Conservation (phyloP, 2,888 invertebrate species). For the Xanthorhoe spadicearia region DNA sequence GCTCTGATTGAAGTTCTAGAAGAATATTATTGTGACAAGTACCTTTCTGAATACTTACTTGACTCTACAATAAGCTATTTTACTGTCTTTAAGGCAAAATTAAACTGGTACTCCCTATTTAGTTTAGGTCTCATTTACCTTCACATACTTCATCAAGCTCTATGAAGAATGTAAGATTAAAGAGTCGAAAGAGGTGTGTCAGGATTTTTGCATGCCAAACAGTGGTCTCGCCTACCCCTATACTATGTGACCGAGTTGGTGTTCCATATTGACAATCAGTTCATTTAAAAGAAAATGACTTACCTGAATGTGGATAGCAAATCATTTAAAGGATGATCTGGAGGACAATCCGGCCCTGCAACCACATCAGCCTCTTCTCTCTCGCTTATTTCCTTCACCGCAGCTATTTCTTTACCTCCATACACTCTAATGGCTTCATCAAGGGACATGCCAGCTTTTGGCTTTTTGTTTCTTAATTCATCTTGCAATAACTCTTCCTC, state of each 20-base stretch:
- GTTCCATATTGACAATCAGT: too few relatives aligned
- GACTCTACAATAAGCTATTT: too few relatives aligned
- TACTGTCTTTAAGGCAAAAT: too few relatives aligned
- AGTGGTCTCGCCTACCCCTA: too few relatives aligned
- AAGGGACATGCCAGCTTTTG: slow-evolving; percentile 64
- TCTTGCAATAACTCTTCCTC: slow-evolving; percentile 39
- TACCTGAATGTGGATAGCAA: slow-evolving; percentile 76
- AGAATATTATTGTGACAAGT: background rate
- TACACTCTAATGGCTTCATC: slow-evolving; percentile 67
- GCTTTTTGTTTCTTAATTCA: slow-evolving; percentile 31
- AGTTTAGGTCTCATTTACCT: too few relatives aligned
- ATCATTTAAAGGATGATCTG: slow-evolving; percentile 76
- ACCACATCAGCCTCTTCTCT: slow-evolving; percentile 71
- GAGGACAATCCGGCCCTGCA: slow-evolving; percentile 63
- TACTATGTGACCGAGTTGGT: too few relatives aligned
- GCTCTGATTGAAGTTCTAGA: slow-evolving; percentile 69
- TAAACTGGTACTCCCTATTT: too few relatives aligned
- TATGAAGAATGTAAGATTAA: too few relatives aligned
- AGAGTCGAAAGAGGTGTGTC: too few relatives aligned
- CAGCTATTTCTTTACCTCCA: slow-evolving; percentile 69
- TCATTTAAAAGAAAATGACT: background rate
- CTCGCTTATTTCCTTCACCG: slow-evolving; percentile 68
- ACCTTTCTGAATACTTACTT: too few relatives aligned
- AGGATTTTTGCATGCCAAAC: too few relatives aligned
- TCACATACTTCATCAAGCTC: too few relatives aligned